These are phyloP conservation scores for Neolamprologus modestus DNA, from an alignment of 2,113 vertebrate species.

Conservation along the genomic window DNA sequence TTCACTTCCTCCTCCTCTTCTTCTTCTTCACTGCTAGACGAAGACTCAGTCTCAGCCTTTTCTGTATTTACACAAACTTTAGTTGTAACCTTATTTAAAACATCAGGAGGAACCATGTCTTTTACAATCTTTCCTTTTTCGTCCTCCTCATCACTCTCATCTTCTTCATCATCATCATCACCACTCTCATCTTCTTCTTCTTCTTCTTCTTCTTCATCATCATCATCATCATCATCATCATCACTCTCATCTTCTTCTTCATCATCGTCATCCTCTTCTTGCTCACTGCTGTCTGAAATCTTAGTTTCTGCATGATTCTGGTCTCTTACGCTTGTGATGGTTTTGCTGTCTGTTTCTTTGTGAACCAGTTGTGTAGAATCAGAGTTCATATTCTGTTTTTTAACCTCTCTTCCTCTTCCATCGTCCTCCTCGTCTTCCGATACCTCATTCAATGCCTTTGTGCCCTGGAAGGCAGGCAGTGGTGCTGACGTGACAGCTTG, in stretches of 20 bases:
- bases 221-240: background rate
- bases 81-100: background rate
- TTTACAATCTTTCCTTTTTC: background rate
- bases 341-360: background rate
- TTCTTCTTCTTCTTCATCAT: background rate
- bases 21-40: background rate
- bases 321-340: background rate
- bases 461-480: slow-evolving; percentile 80
- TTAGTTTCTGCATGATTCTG: background rate
- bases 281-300: background rate
- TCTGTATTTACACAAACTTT: background rate
- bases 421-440: background rate
- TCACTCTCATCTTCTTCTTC: background rate
- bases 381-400: background rate
- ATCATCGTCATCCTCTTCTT: background rate
- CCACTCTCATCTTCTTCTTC: background rate
- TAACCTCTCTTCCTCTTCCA: background rate
- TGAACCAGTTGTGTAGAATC: background rate
- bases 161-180: background rate
- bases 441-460: slow-evolving; percentile 51
- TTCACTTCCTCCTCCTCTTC: background rate
- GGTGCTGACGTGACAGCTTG: background rate
- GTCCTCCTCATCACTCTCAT: background rate
- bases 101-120: background rate
- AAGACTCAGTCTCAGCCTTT: background rate